Conservation (phyloP, 2,888 invertebrate genomes). For the Odontocerum albicorne region DNA sequence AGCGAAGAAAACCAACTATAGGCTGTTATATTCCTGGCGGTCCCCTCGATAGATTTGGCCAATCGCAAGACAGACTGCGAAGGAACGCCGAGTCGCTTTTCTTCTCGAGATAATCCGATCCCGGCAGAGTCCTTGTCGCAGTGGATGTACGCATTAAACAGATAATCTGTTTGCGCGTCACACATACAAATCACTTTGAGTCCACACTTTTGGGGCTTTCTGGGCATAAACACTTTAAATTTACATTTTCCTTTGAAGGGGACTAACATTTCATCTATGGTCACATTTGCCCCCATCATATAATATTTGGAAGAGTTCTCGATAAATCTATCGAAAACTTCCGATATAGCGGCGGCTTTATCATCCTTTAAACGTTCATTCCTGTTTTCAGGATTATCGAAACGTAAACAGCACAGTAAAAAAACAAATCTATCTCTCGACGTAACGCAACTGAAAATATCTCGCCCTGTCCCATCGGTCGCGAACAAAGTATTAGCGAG, state of each 20-base stretch:
- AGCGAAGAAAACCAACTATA: neutral
- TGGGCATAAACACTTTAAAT: neutral
- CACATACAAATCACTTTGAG: neutral
- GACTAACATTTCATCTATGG: neutral
- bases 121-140: neutral
- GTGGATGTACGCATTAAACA: neutral
- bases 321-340: neutral
- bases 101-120: neutral
- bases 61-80: neutral
- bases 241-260: neutral
- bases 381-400: neutral
- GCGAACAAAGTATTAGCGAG: neutral
- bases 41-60: neutral
- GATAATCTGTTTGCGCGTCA: neutral
- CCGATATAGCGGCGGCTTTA: neutral
- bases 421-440: neutral
- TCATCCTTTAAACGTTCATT: neutral
- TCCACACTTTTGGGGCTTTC: neutral
- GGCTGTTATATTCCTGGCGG: neutral
- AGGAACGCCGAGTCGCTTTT: neutral
- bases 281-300: neutral
- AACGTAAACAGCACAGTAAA: neutral
- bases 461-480: neutral
- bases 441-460: neutral
- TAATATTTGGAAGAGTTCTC: neutral